Base-by-base conservation (phyloP, 2,797 vertebrate genomes). In the Selene dorsalis region DNA sequence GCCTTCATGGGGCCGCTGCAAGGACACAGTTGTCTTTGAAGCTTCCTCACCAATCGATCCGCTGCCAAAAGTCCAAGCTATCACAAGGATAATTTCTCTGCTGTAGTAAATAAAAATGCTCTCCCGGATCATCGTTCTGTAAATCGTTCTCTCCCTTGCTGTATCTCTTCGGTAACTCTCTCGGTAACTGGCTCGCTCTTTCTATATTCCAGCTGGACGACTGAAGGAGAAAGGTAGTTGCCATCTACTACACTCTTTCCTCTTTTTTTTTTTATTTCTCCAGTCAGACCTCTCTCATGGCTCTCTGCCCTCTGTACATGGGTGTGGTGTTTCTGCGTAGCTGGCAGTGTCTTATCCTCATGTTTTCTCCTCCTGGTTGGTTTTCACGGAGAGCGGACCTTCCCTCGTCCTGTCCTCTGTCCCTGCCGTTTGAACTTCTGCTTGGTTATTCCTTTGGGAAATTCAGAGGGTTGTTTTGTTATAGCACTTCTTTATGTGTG, bases 121-220 rank as follows among this genome's bases (percentile, higher is more conserved):
- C 41, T 67, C 55, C 16, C 12, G 61, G 41, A 79, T 80, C 82
- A 78, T 80, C 71, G 53, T 58, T 84, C 66, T 87, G 48, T 83
- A 63, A 70, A 86, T 70, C 52, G 66, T 79, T 75, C 30, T 76
- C 70, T 80, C 67, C 74, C 69, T 72, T 47, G 60, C 53, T 86
- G 45, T 80, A 68, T 83, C 66, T 84, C 52, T 76, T 70, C 84
- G 79, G 84, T 92, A 55, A 80, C 84, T 88, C n/a, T 82, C 83
- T 86, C 64, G 62, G 76, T 89, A 91, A 90, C 89, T 65, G 79
- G 80, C 77, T 93, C 91, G 90, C 84, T 91, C 83, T 93, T 83
- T 95, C 83, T 93, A 89, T 89, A 91, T 95, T 95, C 93, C 94
- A 95, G 94, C 93, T 93, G 93, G 94, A 93, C 93, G 91, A 69